Conservation (phyloP, 2,113 vertebrate species). For the Camarhynchus parvulus region DNA sequence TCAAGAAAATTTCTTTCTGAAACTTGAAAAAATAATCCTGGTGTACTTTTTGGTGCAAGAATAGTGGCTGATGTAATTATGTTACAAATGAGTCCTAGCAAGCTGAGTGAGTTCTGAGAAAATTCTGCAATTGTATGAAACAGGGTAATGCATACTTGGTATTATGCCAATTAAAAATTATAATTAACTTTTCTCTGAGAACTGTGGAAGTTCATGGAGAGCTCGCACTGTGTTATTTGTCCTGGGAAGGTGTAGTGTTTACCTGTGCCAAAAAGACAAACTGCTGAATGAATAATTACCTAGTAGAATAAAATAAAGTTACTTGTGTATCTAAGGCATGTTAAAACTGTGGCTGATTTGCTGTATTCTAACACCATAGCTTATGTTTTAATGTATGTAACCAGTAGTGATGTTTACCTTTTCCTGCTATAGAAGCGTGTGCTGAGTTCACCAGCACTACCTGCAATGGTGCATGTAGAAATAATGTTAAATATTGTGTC, state of each 20-base stretch:
- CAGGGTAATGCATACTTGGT: neutral
- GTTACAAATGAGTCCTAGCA: neutral
- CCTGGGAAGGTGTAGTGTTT: neutral
- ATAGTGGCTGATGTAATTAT: neutral
- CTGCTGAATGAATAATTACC: neutral
- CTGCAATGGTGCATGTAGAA: too few species aligned
- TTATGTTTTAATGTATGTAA: neutral
- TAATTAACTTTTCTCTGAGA: neutral
- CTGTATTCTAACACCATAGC: neutral
- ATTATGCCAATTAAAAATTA: neutral
- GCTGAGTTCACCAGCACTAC: neutral
- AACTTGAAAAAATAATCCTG: neutral
- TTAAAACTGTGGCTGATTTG: neutral
- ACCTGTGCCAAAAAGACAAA: neutral
- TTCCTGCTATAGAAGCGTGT: neutral
- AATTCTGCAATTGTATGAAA: neutral
- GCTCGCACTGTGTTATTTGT: neutral
- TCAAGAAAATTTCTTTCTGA: neutral
- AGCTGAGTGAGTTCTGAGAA: neutral
- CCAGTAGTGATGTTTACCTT: neutral
- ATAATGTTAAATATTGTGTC: neutral
- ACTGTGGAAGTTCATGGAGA: neutral
- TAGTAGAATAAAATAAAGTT: neutral
- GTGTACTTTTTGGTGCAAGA: neutral
- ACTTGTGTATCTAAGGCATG: rapidly evolving